Percentiles rank a stretch among this genome's conserved stretches.
phyloP scores from a whole-genome alignment of 2,888 invertebrate genomes.

The Orthosia cruda region DNA sequence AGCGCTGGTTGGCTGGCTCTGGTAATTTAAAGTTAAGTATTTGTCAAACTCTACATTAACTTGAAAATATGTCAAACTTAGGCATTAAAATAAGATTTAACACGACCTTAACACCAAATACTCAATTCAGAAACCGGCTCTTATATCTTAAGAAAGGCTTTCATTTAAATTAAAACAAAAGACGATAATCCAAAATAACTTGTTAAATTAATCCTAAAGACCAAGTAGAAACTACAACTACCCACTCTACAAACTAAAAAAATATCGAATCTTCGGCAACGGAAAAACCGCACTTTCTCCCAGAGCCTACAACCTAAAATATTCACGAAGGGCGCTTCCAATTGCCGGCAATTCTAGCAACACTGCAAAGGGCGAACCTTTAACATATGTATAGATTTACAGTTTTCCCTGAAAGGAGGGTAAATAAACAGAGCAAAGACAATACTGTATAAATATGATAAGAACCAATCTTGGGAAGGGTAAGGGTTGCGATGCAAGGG shows the following conservation, averaged over 20 bases:
- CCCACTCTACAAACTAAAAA: not conserved
- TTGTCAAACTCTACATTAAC: too few species aligned
- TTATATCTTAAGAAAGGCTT: too few species aligned
- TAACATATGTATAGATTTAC: conserved; percentile 64
- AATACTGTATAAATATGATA: conserved; percentile 71
- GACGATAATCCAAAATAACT: not conserved
- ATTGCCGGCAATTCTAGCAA: conserved; percentile 39
- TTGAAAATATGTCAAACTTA: not conserved
- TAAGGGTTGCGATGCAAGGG: conserved; percentile 51
- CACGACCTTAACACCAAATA: too few species aligned
- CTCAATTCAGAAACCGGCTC: too few species aligned
- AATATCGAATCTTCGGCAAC: not conserved
- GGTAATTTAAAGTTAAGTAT: too few species aligned
- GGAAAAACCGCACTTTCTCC: conserved; percentile 11
- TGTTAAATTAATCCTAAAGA: too few species aligned
- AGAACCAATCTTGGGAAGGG: conserved; percentile 59
- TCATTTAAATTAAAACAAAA: too few species aligned
- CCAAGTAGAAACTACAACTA: not conserved
- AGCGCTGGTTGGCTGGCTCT: too few species aligned
- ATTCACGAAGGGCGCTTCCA: conserved; percentile 50
- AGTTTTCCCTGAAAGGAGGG: conserved; percentile 53
- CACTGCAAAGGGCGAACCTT: conserved; percentile 33
- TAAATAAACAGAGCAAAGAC: conserved; percentile 62
- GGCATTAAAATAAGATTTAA: too few species aligned
- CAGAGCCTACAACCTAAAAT: conserved; percentile 38